phyloP scores from a whole-genome alignment of 2,888 invertebrate genomes.

The Drosophila diplacantha region DNA sequence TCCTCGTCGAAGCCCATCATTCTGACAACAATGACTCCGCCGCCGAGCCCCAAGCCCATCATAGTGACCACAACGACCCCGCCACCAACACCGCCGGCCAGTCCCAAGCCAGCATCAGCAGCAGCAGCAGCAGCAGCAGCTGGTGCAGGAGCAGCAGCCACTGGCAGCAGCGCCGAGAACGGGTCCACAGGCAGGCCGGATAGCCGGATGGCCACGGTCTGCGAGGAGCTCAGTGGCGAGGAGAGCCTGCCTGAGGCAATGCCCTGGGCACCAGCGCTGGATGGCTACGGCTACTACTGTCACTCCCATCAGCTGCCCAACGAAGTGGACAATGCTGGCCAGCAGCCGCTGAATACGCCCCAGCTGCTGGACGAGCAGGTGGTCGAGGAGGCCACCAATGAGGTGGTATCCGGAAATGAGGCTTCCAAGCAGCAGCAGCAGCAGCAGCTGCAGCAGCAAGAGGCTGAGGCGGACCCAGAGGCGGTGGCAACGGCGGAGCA shows the following conservation, averaged over 20 bases:
- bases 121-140: background rate
- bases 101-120: background rate
- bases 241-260: conserved; percentile 14
- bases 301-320: conserved; percentile 70
- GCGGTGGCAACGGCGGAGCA: conserved; percentile 30
- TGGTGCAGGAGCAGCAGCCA: background rate
- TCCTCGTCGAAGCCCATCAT: conserved; percentile 76
- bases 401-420: background rate
- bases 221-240: conserved; percentile 67
- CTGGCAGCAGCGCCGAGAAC: conserved; percentile 32
- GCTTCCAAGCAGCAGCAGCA: conserved; percentile 3
- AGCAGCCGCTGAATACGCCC: conserved; percentile 45
- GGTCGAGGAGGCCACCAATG: background rate
- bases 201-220: conserved; percentile 77
- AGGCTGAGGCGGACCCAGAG: background rate
- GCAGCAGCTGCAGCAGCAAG: background rate
- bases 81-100: conserved; percentile 6
- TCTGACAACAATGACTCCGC: conserved; percentile 2
- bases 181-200: conserved; percentile 64
- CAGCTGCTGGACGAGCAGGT: conserved; percentile 34
- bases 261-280: background rate
- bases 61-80: conserved; percentile 12
- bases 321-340: conserved; percentile 25
- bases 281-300: conserved; percentile 47
- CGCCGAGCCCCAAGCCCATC: conserved; percentile 9